These are phyloP conservation scores for Periophthalmus magnuspinnatus DNA, from an alignment of 2,797 vertebrate genomes.

Conservation along the genomic window DNA sequence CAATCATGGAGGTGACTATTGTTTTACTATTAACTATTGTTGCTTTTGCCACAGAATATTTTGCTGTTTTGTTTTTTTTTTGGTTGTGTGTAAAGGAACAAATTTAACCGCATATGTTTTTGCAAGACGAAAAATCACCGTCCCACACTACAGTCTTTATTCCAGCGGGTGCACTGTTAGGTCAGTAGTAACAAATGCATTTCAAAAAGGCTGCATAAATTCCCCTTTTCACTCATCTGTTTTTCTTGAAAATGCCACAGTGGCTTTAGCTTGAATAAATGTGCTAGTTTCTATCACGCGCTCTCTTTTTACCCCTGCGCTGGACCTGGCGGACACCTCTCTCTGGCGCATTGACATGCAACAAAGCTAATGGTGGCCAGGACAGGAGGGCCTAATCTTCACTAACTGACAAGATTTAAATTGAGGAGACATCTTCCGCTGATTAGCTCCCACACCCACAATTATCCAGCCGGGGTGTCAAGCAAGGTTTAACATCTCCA, in stretches of 20 bases:
- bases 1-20: no score
- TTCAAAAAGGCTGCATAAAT: conserved; percentile 71
- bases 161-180: conserved; percentile 60
- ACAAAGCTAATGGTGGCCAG: conserved; percentile 98
- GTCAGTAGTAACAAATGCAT: conserved; percentile 73
- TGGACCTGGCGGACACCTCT: conserved; percentile 86
- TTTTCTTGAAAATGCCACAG: conserved; percentile 61
- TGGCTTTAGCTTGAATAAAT: conserved; percentile 71
- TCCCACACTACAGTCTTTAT: conserved; percentile 49
- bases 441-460: conserved; percentile 99
- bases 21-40: no score
- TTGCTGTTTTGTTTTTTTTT: conserved; percentile 16
- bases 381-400: conserved; percentile 99
- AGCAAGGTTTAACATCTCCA: conserved; percentile 99
- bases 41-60: conserved; percentile 19
- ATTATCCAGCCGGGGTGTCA: conserved; percentile 99
- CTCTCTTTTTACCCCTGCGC: conserved; percentile 78
- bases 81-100: conserved; percentile 45
- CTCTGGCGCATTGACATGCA: conserved; percentile 97
- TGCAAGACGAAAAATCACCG: conserved; percentile 48
- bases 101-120: conserved; percentile 45
- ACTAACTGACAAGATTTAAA: conserved; percentile 99
- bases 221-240: conserved; percentile 42
- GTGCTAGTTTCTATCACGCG: conserved; percentile 70
- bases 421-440: conserved; percentile 99